These are phyloP conservation scores for Drosophila atripex DNA, from an alignment of 2,888 invertebrate genomes.

Conservation along the genomic window DNA sequence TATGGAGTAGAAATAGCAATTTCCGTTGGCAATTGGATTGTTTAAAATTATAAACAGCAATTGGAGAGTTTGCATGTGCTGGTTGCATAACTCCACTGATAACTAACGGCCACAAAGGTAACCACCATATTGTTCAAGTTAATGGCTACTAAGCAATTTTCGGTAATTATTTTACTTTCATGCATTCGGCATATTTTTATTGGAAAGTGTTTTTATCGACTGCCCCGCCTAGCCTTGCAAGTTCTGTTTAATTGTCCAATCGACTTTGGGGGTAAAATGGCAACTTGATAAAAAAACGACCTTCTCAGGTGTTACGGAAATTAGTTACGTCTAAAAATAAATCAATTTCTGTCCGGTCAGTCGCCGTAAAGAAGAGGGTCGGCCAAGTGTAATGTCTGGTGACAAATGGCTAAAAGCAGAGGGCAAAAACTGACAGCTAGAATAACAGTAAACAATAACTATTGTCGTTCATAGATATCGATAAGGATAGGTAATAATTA, in stretches of 20 bases:
- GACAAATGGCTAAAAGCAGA: constrained; percentile 40
- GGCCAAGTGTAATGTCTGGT: constrained; percentile 51
- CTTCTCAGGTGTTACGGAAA: constrained; percentile 54
- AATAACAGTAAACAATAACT: constrained; percentile 22
- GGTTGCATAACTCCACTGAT: constrained; percentile 48
- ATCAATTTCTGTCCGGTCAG: constrained; percentile 50
- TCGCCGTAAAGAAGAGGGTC: constrained; percentile 21
- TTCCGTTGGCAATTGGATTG: neutral
- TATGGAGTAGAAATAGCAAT: constrained; percentile 9
- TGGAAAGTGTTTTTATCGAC: constrained; percentile 14
- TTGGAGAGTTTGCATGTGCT: constrained; percentile 18
- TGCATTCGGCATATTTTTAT: constrained; percentile 5
- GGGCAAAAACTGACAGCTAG: constrained; percentile 6
- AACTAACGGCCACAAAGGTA: constrained; percentile 26
- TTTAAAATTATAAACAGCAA: constrained; percentile 24
- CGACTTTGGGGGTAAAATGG: constrained; percentile 14
- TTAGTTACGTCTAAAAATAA: constrained; percentile 56
- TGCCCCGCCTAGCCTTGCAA: constrained; percentile 5
- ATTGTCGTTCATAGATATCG: neutral
- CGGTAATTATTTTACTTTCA: constrained; percentile 10
- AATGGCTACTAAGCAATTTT: constrained; percentile 17
- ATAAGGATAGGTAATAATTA: neutral
- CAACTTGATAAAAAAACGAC: constrained; percentile 19
- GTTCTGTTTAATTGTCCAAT: constrained; percentile 30
- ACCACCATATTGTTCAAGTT: constrained; percentile 31